Conservation (phyloP, 1,140 invertebrate species). For the Drosophila rufa region DNA sequence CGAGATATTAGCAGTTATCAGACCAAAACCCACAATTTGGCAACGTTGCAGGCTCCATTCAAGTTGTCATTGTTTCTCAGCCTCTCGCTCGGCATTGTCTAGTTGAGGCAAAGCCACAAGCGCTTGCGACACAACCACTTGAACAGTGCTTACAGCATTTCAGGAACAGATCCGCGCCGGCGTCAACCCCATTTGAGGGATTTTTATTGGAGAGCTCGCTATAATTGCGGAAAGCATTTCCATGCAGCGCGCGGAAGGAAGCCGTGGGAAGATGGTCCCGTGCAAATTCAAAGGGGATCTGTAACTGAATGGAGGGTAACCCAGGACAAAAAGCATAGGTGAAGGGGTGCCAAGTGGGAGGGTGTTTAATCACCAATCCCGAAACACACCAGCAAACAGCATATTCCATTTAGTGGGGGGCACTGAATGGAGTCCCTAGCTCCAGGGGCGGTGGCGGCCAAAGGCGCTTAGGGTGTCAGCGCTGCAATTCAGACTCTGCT, state of each 20-base stretch:
- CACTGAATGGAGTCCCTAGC: conserved; percentile 44
- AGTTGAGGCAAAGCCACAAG: conserved; percentile 17
- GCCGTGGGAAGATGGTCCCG: conserved; percentile 40
- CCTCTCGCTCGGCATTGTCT: conserved; percentile 54
- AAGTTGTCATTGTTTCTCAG: conserved; percentile 25
- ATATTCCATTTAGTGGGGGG: conserved; percentile 68
- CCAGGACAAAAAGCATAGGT: conserved; percentile 17
- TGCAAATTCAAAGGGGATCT: conserved; percentile 66
- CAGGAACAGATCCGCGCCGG: conserved; percentile 48
- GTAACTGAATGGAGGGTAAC: conserved; percentile 54
- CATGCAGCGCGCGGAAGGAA: conserved; percentile 34
- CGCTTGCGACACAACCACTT: conserved; percentile 43
- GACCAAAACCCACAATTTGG: conserved; percentile 56
- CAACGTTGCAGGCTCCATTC: conserved; percentile 27
- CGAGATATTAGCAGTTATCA: conserved; percentile 56
- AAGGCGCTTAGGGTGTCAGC: conserved; percentile 64
- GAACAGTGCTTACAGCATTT: conserved; percentile 62
- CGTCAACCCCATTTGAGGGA: conserved; percentile 16
- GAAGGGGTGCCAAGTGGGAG: background rate
- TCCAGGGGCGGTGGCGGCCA: conserved; percentile 9
- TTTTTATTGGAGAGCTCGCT: conserved; percentile 49
- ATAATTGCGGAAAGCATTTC: conserved; percentile 71
- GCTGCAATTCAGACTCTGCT: conserved; percentile 31
- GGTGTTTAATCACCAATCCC: conserved; percentile 62
- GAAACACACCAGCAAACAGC: conserved; percentile 21